phyloP scores from a whole-genome alignment of 2,888 invertebrate genomes.

The Tachina fera region DNA sequence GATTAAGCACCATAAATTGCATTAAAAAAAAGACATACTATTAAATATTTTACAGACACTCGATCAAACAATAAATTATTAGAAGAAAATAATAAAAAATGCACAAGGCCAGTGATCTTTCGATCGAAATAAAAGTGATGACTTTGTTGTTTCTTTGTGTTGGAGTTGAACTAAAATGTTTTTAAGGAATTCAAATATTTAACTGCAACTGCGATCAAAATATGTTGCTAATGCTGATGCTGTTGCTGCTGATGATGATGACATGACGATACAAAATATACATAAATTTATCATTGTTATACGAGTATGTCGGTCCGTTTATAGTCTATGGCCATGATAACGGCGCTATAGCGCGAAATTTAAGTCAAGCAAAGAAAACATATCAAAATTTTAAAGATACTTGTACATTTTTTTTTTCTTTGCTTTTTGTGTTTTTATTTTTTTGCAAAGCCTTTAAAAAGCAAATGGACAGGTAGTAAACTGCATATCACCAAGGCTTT shows the following conservation, averaged over 20 bases:
- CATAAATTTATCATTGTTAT: constrained; percentile 67
- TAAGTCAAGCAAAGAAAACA: constrained; percentile 30
- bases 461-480: constrained; percentile 53
- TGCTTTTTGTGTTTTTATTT: too few species aligned
- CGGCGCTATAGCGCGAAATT: constrained; percentile 62
- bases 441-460: constrained; percentile 3
- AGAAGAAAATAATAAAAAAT: background rate
- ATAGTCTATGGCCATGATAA: constrained; percentile 36
- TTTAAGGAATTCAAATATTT: constrained; percentile 27
- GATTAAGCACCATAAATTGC: background rate
- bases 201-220: constrained; percentile 39
- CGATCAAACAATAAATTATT: constrained; percentile 45
- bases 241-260: constrained; percentile 42
- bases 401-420: background rate
- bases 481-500: constrained; percentile 44
- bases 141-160: constrained; percentile 58
- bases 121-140: constrained; percentile 50
- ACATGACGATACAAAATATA: constrained; percentile 62
- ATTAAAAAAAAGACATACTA: background rate
- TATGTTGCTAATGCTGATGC: constrained; percentile 8
- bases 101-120: constrained; percentile 62
- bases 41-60: constrained; percentile 50
- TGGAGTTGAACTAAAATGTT: constrained; percentile 1
- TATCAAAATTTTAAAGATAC: background rate
- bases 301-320: background rate